Evolutionary conservation across 2,797 vertebrate species (phyloP).

Genomic region (Odontamblyopus lacepedii): DNA sequence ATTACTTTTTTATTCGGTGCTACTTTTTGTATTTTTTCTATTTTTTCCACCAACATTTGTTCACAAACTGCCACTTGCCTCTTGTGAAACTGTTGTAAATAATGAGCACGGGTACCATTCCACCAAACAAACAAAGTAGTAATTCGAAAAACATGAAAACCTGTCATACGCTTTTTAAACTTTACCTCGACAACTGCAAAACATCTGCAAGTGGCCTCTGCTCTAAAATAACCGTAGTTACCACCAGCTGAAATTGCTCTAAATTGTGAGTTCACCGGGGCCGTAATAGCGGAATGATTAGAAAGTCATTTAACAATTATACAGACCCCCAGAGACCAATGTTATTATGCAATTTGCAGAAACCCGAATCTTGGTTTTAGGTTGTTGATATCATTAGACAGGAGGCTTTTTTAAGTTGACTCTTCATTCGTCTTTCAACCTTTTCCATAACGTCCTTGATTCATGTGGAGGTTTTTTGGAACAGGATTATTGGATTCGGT

Average conservation of each 20-base stretch:
- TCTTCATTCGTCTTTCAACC: conserved; percentile 38
- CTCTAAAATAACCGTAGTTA: conserved; percentile 49
- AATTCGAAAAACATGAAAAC: no score
- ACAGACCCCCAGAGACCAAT: conserved; percentile 42
- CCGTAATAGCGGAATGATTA: conserved; percentile 49
- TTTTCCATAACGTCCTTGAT: conserved; percentile 57
- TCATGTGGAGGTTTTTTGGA: conserved; percentile 50
- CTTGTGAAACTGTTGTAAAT: no score
- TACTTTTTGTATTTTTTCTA: no score
- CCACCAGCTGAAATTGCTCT: conserved; percentile 42
- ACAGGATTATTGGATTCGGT: conserved; percentile 38
- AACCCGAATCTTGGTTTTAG: conserved; percentile 32
- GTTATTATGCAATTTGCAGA: conserved; percentile 44
- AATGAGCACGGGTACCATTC: no score
- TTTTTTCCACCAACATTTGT: no score
- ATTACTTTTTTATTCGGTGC: no score
- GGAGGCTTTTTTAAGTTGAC: not conserved
- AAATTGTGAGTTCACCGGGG: conserved; percentile 20
- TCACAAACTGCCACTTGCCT: no score
- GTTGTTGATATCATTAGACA: conserved; percentile 14
- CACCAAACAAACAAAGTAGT: no score
- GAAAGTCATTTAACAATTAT: conserved; percentile 54
- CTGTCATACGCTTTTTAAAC: no score
- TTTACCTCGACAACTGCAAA: conserved; percentile 28
- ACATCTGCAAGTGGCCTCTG: conserved; percentile 10